A percentile compares a stretch with the other conserved stretches of the same genome.
Conservation (phyloP, 2,113 vertebrate genomes). For the Neodon shergylaensis region DNA sequence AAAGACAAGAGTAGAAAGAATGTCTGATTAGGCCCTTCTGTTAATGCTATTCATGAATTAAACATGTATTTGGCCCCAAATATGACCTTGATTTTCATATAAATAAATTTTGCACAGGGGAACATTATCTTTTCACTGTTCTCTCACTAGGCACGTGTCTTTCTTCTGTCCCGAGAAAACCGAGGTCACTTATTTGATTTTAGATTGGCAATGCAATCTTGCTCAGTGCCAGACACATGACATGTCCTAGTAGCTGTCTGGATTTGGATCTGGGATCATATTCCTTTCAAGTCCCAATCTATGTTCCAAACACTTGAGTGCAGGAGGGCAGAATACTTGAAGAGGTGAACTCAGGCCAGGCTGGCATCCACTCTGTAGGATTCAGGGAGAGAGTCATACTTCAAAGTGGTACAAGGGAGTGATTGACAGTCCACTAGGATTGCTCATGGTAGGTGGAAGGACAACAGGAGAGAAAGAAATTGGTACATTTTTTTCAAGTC, state of each 20-base stretch:
- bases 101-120: background rate
- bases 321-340: constrained; percentile 24
- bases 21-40: constrained; percentile 2
- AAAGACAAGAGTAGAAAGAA: constrained; percentile 30
- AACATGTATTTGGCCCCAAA: background rate
- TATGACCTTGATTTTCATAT: constrained; percentile 31
- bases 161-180: constrained; percentile 49
- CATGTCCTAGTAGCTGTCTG: constrained; percentile 43
- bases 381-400: constrained; percentile 45
- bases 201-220: constrained; percentile 9
- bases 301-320: constrained; percentile 59
- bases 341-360: constrained; percentile 67
- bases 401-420: constrained; percentile 47
- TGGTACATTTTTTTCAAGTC: constrained; percentile 3
- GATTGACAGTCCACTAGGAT: constrained; percentile 35
- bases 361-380: constrained; percentile 66
- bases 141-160: constrained; percentile 14
- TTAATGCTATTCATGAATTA: constrained; percentile 17
- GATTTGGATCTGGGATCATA: constrained; percentile 61
- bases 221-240: constrained; percentile 60
- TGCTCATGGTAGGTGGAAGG: constrained; percentile 39
- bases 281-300: constrained; percentile 58
- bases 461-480: constrained; percentile 50
- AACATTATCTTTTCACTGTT: constrained; percentile 39
- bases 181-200: constrained; percentile 32